phyloP scores from a whole-genome alignment of 2,113 vertebrate genomes.

The Paralichthys olivaceus region DNA sequence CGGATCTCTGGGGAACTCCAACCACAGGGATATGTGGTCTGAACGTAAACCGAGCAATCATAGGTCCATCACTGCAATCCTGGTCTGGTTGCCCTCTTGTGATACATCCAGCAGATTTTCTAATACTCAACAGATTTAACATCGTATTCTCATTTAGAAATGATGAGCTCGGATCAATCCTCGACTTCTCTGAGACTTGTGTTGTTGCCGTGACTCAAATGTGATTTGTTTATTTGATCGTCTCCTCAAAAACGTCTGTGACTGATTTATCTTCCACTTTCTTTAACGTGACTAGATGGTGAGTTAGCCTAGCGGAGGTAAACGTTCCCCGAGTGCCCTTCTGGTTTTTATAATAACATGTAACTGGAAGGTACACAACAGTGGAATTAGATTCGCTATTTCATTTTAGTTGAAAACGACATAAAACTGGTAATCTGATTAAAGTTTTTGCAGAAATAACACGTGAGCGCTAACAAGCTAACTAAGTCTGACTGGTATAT shows the following conservation, averaged over 20 bases:
- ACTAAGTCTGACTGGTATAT: neutral
- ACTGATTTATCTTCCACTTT: too few relatives aligned
- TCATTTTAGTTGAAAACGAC: too few relatives aligned
- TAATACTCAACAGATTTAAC: slow-evolving; percentile 23
- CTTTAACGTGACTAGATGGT: too few relatives aligned
- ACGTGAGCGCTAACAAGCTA: too few relatives aligned
- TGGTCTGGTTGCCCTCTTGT: slow-evolving; percentile 11
- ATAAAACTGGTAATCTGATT: too few relatives aligned
- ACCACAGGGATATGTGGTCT: slow-evolving; percentile 11
- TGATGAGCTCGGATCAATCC: neutral
- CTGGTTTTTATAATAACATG: too few relatives aligned
- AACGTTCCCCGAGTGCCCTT: too few relatives aligned
- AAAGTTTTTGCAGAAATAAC: too few relatives aligned
- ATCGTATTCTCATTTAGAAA: slow-evolving; percentile 7
- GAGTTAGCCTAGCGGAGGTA: too few relatives aligned
- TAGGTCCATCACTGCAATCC: slow-evolving; percentile 22
- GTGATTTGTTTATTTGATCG: slow-evolving; percentile 1
- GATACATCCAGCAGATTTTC: slow-evolving; percentile 2
- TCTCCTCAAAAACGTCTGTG: too few relatives aligned
- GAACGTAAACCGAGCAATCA: slow-evolving; percentile 31
- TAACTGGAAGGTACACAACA: too few relatives aligned
- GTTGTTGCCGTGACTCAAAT: neutral
- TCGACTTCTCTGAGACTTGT: neutral
- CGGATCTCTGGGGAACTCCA: slow-evolving; percentile 11
- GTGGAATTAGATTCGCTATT: too few relatives aligned